Base-by-base conservation (phyloP, 2,113 vertebrate species). In the Stigmatopora nigra region DNA sequence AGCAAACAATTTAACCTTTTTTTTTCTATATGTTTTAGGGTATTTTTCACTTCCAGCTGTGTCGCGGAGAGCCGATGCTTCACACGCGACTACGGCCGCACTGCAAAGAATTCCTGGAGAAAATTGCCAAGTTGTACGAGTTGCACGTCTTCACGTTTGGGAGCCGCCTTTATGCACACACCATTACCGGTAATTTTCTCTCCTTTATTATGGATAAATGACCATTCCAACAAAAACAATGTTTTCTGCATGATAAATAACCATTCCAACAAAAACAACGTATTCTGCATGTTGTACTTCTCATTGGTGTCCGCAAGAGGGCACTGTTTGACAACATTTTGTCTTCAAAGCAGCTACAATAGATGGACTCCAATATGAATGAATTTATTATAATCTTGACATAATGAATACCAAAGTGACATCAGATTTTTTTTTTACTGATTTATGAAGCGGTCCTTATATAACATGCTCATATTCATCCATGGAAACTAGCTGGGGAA, bases 71-170 rank as follows among this genome's bases (percentile, higher is more conserved):
- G 58, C 96, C 97, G 0, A 97, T 98, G 95, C 87, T 99, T 22
- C 97, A 98, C 75, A 99, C 97, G 0, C 92, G 96, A n/a, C 86
- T 99, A 51, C 92, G 96, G 11, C 97, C 97, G 0, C 95, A 98
- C 72, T 99, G 96, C 90, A 94, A 92, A 77, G 93, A 94, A 6
- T 99, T 98, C 70, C 80, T 99, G 86, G 96, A 98, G 84, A 98
- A 97, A 88, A 94, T 95, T 12, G 94, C 96, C 84, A 93, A 94
- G 82, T 89, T 98, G 10, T 98, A 95, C 0, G 97, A 99, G 78
- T 75, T 99, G 14, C 97, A 99, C 5, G 97, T 99, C 65, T 98
- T 99, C 79, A 99, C 97, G 0, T 98, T 99, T 7, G 96, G 97
- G 69, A 99, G 97, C 84, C 93, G 97, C 17, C 90, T 98, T 1